Base-by-base conservation (phyloP, 2,888 invertebrate genomes). In the Drosophila antonietae region DNA sequence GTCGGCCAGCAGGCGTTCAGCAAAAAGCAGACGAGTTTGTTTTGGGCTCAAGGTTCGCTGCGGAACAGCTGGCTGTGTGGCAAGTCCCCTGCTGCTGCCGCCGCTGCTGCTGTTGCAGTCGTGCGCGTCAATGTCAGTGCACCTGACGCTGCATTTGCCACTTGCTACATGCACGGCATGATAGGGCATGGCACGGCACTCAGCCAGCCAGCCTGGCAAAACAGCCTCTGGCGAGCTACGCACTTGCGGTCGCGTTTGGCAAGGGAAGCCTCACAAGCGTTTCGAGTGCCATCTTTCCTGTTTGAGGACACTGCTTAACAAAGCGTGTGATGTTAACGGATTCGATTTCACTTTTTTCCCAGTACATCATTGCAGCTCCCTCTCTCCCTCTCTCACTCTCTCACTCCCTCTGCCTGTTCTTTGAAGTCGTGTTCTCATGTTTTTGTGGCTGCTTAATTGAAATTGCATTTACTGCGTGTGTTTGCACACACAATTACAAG, bases 401-500 rank as follows among this genome's bases (percentile, higher is more conserved):
- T 15, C 56, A 4, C 14, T 14, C 6, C 10, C 43, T 15, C 39
- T 23, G n/a, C 6, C 10, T 37, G 35, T 55, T 37, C 46, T 47
- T 56, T 57, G 63, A 43, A 31, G 33, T 31, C 65, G 59, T 49
- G 49, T 63, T 35, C 56, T 57, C 41, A 15, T 66, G 61, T 61
- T 64, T 49, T 43, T 49, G 49, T 39, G 15, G 49, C 67, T 75
- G 59, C 75, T 83, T 85, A 85, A 89, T 85, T 85, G 84, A 77
- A 89, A 85, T 85, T 86, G 73, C 81, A 85, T 85, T 85, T 88
- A 72, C 73, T 63, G 79, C 74, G 70, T 84, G 86, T 85, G 81
- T 89, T 86, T 89, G 81, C 69, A 73, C 84, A 73, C 84, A 87
- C 86, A 89, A 86, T 84, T 83, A 80, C 76, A 68, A 75, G 68